These are phyloP conservation scores for Cactoblastis cactorum DNA, from an alignment of 2,888 invertebrate genomes.

Conservation along the genomic window DNA sequence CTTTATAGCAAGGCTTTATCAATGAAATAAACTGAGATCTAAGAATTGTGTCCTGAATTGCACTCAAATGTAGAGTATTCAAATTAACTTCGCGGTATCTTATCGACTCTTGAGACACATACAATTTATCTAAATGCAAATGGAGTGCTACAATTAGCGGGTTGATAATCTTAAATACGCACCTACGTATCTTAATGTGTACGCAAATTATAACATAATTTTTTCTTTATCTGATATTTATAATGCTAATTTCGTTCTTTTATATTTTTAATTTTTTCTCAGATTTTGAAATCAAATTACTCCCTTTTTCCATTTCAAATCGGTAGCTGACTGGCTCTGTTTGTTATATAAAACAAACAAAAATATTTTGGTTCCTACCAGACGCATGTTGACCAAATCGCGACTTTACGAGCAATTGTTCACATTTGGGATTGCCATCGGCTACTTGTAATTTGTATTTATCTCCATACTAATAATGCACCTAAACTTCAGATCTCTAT, in stretches of 20 bases:
- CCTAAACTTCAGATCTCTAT: too few relatives aligned
- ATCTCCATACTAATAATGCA: too few relatives aligned
- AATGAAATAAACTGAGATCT: not conserved
- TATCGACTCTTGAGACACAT: slow-evolving; percentile 30
- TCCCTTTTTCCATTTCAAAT: too few relatives aligned
- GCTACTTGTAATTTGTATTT: too few relatives aligned
- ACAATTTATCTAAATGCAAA: slow-evolving; percentile 26
- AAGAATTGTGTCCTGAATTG: not conserved
- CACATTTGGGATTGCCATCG: too few relatives aligned
- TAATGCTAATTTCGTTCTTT: too few relatives aligned
- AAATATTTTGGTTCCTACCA: slow-evolving; percentile 22
- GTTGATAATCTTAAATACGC: not conserved
- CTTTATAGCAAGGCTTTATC: too few relatives aligned
- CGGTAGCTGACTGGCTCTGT: not conserved
- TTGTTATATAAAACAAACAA: slow-evolving; percentile 2
- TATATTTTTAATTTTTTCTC: too few relatives aligned
- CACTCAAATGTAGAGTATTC: slow-evolving; percentile 21
- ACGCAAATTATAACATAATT: not conserved
- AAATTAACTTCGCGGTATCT: slow-evolving; percentile 38
- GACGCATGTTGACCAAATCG: slow-evolving; percentile 28
- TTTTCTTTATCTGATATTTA: not conserved
- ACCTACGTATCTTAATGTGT: not conserved
- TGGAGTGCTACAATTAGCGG: slow-evolving; percentile 13
- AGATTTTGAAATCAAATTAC: too few relatives aligned
- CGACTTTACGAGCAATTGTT: slow-evolving; percentile 39